Base-by-base conservation (phyloP, 2,888 invertebrate genomes). In the Reticulitermes lucifugus region DNA sequence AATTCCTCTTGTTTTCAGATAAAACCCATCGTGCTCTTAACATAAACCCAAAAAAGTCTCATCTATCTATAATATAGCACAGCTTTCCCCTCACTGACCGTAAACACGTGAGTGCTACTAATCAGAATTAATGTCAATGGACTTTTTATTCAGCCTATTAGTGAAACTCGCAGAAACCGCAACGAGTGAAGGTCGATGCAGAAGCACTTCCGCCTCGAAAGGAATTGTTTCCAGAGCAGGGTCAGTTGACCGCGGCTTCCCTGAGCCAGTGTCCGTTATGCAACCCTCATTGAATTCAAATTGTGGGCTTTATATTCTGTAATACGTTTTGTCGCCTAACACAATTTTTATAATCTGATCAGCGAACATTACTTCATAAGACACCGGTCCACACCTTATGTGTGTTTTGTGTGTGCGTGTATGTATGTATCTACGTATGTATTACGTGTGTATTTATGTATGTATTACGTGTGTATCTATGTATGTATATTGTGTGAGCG, bases 181-280 rank as follows among this genome's bases (percentile, higher is more conserved):
- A 21, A 43, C 10, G 75, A 75, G 75, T 75, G 75, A 75, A 75
- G 75, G 75, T 43, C 75, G 75, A 18, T 18, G 21, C 22, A 14
- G 43, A 12, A 46, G 9, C 46, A 75, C 75, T 75, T 75, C 75
- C 75, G 71, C 41, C 75, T 75, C 18, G 41, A n/a, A 43, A 75
- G 75, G 41, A 75, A 75, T 21, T 75, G 71, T 71, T 35, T 60
- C 60, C 60, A 60, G 60, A n/a, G 22, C 60, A n/a, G 60, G 60
- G 60, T 46, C 46, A 46, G 9, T 9, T 46, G 46, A 12, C 75
- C 75, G 75, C 35, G 75, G 29, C 41, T 75, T 75, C 75, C 22
- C n/a, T 71, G 71, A 29, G 29, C 2, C 71, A 25, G 14, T 71
- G 14, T n/a, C 29, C 71, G 25, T 73, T 73, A 73, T 29, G 71